Conservation (phyloP, 2,113 vertebrate species). For the Notiomystis cincta region DNA sequence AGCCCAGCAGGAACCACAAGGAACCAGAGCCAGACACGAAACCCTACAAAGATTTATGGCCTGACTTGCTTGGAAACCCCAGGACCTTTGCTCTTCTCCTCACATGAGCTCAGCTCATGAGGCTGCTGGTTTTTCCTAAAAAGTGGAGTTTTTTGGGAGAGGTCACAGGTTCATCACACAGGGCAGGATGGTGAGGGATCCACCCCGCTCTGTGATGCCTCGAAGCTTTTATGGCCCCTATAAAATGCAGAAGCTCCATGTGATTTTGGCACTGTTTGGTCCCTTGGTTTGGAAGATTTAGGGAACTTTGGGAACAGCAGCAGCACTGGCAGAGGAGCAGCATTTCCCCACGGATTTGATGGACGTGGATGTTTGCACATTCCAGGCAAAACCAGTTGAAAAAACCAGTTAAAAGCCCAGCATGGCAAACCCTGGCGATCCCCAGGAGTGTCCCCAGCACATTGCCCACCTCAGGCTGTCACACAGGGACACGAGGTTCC, state of each 20-base stretch:
- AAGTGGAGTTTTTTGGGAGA: neutral
- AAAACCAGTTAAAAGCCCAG: neutral
- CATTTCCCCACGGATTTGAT: neutral
- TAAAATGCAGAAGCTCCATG: neutral
- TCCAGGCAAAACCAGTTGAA: neutral
- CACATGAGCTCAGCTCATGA: fast-evolving
- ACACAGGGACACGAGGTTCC: fast-evolving
- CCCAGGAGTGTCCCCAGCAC: neutral
- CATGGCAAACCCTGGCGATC: neutral
- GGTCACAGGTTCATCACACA: fast-evolving
- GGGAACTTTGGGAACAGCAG: fast-evolving
- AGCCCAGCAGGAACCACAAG: fast-evolving
- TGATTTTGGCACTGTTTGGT: neutral
- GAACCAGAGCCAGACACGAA: neutral
- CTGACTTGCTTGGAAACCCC: fast-evolving
- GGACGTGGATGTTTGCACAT: neutral
- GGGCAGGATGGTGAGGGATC: fast-evolving
- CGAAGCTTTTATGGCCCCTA: neutral
- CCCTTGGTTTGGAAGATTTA: neutral
- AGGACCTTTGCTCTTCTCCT: neutral
- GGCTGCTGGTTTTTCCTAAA: neutral
- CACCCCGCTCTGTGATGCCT: fast-evolving
- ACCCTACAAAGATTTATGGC: neutral
- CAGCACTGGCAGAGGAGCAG: fast-evolving
- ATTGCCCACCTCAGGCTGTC: fast-evolving